phyloP scores from a whole-genome alignment of 2,113 vertebrate genomes.

The Sander vitreus region DNA sequence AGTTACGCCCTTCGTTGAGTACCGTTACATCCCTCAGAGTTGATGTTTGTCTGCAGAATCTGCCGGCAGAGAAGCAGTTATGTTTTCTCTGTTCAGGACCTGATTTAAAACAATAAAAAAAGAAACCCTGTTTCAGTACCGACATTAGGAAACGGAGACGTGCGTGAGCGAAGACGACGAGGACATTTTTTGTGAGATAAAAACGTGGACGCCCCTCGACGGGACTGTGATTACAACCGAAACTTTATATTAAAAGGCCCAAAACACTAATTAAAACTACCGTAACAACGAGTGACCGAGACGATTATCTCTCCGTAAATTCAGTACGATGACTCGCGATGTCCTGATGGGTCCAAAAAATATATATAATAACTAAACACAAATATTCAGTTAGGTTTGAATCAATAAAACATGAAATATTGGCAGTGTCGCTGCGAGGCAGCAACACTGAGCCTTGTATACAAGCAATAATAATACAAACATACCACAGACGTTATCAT shows the following conservation, averaged over 20 bases:
- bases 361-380: conserved; percentile 1
- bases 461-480: conserved; percentile 69
- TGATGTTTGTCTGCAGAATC: neutral
- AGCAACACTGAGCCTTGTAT: conserved; percentile 69
- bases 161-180: neutral
- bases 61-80: neutral
- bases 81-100: conserved; percentile 14
- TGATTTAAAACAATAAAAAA: conserved; percentile 10
- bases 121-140: conserved; percentile 24
- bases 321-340: conserved; percentile 64
- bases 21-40: no score
- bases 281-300: conserved; percentile 41
- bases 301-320: neutral
- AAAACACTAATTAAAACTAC: conserved; percentile 65
- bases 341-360: conserved; percentile 44
- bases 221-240: conserved; percentile 39
- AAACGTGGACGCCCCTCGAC: conserved; percentile 15
- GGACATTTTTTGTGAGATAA: conserved; percentile 18
- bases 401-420: conserved; percentile 67
- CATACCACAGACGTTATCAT: conserved; percentile 71
- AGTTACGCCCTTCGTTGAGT: no score
- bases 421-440: conserved; percentile 68
- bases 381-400: conserved; percentile 52
- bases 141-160: neutral
- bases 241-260: conserved; percentile 73